Percentiles rank a stretch among this genome's conserved stretches.
Conservation (phyloP, 2,888 invertebrate genomes). For the Amblyteles armatorius region DNA sequence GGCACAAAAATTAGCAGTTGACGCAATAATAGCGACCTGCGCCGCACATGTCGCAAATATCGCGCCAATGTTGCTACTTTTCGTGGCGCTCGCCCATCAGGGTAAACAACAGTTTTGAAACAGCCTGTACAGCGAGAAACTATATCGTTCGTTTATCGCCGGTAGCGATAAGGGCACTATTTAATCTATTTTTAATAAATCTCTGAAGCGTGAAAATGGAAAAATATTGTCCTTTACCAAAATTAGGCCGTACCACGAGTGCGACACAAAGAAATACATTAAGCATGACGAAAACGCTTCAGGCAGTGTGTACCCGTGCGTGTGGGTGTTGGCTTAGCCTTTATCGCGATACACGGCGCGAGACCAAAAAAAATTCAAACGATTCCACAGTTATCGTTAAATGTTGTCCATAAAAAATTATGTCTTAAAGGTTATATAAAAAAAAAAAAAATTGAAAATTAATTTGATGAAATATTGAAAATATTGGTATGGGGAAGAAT, state of each 20-base stretch:
- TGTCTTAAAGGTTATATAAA: no score
- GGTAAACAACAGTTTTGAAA: not conserved
- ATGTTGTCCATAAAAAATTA: no score
- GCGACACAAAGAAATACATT: not conserved
- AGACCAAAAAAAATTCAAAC: not conserved
- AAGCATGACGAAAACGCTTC: not conserved
- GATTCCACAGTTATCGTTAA: no score
- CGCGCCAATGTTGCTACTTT: no score
- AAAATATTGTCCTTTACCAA: not conserved
- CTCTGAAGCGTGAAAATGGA: not conserved
- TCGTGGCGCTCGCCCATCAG: no score
- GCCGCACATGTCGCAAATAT: no score
- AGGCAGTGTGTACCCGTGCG: not conserved
- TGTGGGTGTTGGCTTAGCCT: not conserved
- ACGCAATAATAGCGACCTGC: no score
- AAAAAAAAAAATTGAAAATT: no score
- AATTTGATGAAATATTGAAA: no score
- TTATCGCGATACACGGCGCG: not conserved
- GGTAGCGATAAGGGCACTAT: not conserved
- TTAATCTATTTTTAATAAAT: not conserved
- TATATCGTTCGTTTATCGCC: not conserved
- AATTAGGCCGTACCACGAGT: not conserved
- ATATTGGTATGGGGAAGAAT: no score
- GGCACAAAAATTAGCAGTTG: no score
- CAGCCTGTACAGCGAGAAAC: not conserved